Evolutionary conservation across 2,888 invertebrate genomes (phyloP).

Genomic region (Cheilosia soror): DNA sequence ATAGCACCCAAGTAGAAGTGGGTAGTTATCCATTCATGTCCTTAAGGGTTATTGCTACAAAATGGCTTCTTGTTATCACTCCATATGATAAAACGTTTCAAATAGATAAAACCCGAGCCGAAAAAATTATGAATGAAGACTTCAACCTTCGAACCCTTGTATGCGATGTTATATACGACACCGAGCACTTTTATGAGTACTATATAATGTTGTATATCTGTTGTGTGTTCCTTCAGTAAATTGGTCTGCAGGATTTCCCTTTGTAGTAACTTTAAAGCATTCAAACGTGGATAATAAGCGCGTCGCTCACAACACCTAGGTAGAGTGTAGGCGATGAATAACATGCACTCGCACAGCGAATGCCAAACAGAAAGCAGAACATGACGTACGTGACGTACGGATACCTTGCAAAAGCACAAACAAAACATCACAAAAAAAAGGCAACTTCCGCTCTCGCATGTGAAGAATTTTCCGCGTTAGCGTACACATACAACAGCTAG

Average conservation of each 20-base stretch:
- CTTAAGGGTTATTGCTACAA: slow-evolving; percentile 68
- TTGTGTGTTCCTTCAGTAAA: slow-evolving; percentile 52
- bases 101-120: slow-evolving; percentile 55
- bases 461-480: slow-evolving; percentile 67
- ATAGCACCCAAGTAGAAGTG: slow-evolving; percentile 52
- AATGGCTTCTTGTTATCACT: slow-evolving; percentile 74
- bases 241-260: slow-evolving; percentile 63
- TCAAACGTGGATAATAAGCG: slow-evolving; percentile 58
- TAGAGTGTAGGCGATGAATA: slow-evolving; percentile 20
- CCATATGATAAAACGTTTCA: slow-evolving; percentile 65
- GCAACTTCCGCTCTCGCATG: slow-evolving; percentile 67
- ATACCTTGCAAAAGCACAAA: slow-evolving; percentile 28
- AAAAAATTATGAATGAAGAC: slow-evolving; percentile 35
- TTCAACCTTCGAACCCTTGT: slow-evolving; percentile 9
- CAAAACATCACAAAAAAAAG: slow-evolving; percentile 22
- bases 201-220: slow-evolving; percentile 38
- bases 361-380: slow-evolving; percentile 29
- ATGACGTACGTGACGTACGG: slow-evolving; percentile 47
- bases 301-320: slow-evolving; percentile 54
- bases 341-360: slow-evolving; percentile 53
- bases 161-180: too few species aligned
- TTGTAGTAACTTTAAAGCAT: slow-evolving; percentile 60
- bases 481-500: slow-evolving; percentile 56
- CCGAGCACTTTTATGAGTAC: slow-evolving; percentile 3
- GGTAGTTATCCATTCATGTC: slow-evolving; percentile 66